These are phyloP conservation scores for Drosophila pachea DNA, from an alignment of 1,140 invertebrate species.

Conservation along the genomic window DNA sequence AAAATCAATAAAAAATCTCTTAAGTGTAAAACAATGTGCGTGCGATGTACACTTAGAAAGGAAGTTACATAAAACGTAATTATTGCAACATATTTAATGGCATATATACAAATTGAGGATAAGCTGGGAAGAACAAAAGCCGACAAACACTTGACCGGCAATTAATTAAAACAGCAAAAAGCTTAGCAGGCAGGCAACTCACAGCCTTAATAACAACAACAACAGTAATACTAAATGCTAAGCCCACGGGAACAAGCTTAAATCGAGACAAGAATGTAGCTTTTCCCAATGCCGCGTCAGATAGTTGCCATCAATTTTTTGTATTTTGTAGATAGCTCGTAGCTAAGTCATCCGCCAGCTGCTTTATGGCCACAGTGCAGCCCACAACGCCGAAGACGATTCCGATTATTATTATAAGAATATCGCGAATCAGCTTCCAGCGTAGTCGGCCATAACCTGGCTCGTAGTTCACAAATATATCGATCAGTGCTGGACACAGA, in stretches of 20 bases:
- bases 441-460: conserved; percentile 46
- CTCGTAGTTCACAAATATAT: conserved; percentile 51
- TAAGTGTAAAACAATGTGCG: background rate
- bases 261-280: conserved; percentile 39
- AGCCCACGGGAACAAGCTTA: conserved; percentile 24
- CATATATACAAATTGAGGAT: background rate
- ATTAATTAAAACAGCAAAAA: conserved; percentile 62
- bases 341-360: conserved; percentile 46
- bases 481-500: conserved; percentile 56
- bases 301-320: background rate
- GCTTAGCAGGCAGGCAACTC: conserved; percentile 10
- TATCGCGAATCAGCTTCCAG: conserved; percentile 55
- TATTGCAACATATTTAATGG: background rate
- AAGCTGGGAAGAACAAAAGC: conserved; percentile 35
- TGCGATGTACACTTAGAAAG: background rate
- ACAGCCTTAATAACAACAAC: conserved; percentile 1
- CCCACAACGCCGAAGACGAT: conserved; percentile 51
- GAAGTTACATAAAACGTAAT: background rate
- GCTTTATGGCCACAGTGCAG: conserved; percentile 49
- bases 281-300: conserved; percentile 23
- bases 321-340: conserved; percentile 19
- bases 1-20: background rate
- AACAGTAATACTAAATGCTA: background rate
- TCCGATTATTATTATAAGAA: conserved; percentile 48
- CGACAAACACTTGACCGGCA: conserved; percentile 52